Base-by-base conservation (phyloP, 2,113 vertebrate species). In the Piaya cayana region DNA sequence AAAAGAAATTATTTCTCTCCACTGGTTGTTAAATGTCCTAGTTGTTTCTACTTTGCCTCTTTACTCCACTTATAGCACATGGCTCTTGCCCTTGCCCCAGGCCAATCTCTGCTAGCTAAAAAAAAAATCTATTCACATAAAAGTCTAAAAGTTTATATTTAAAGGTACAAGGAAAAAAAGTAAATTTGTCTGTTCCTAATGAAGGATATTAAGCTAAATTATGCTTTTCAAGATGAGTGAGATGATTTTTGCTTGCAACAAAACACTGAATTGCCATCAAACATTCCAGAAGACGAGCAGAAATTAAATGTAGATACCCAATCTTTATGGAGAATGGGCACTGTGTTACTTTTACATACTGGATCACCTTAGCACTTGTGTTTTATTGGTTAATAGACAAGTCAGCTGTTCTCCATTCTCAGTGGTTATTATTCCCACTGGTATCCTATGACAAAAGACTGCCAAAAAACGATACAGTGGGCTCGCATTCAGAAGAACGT, bases 391-490 rank as follows among this genome's bases (percentile, higher is more conserved):
- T 72, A 77, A 65, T 59, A 86, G 83, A 83, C 45, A 60, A 12
- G 6, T 32, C 45, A 67, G 8, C 36, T 74, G 29, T 26, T 55
- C 16, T 80, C 16, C 50, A 52, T 53, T 60, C 37, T 42, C 60
- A 17, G 25, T 55, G 22, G 75, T 45, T 63, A 50, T 59, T 59
- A 75, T 71, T 75, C 68, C 25, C 15, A n/a, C 14, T 25, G 19
- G 6, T 42, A n/a, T 34, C 4, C 4, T 27, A 67, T 0, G 2
- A 11, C 26, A 55, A 0, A 0, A 86, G 76, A 49, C 5, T 52
- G 53, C 72, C 80, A 72, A 45, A 87, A 67, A 50, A 32, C 5
- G 34, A 20, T 50, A 58, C 42, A 2, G 16, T 15, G 36, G 12
- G 12, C 16, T 80, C 1, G 1, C 14, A 5, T n/a, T 58, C 30